Conservation (phyloP, 2,888 invertebrate genomes). For the Neuroscelio doddi region DNA sequence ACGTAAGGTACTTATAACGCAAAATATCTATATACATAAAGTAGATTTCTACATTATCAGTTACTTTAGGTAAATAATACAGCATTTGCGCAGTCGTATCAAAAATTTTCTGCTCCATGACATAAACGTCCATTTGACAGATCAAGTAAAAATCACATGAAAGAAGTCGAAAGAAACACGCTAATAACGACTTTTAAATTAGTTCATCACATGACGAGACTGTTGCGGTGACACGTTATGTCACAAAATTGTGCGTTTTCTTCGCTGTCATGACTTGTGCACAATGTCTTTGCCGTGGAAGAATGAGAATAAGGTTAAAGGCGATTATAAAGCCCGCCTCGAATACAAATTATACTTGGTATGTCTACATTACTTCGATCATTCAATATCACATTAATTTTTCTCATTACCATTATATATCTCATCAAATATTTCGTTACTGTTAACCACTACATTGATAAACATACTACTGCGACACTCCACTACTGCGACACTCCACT, state of each 20-base stretch:
- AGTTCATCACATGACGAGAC: slow-evolving; percentile 15
- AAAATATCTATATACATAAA: too few relatives aligned
- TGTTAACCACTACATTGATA: neutral
- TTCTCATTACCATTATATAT: neutral
- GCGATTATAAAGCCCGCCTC: slow-evolving; percentile 76
- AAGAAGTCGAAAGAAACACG: neutral
- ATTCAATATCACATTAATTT: slow-evolving; percentile 1
- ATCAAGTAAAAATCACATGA: slow-evolving; percentile 8
- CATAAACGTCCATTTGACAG: neutral
- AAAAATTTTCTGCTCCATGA: neutral
- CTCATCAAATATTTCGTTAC: neutral
- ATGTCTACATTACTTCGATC: slow-evolving; percentile 52
- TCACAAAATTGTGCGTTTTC: slow-evolving; percentile 10
- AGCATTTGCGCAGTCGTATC: slow-evolving; percentile 16
- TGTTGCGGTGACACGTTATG: slow-evolving; percentile 38
- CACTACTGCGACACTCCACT: too few relatives aligned
- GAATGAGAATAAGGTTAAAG: slow-evolving; percentile 65
- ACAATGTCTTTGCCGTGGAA: slow-evolving; percentile 66
- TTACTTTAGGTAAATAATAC: too few relatives aligned
- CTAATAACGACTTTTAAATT: neutral
- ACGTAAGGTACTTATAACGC: too few relatives aligned
- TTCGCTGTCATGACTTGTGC: slow-evolving; percentile 59
- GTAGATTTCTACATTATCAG: slow-evolving; percentile 1
- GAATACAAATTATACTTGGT: slow-evolving; percentile 78
- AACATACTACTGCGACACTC: too few relatives aligned